These are phyloP conservation scores for Notocelia uddmanniana DNA, from an alignment of 2,888 invertebrate genomes.

Conservation along the genomic window DNA sequence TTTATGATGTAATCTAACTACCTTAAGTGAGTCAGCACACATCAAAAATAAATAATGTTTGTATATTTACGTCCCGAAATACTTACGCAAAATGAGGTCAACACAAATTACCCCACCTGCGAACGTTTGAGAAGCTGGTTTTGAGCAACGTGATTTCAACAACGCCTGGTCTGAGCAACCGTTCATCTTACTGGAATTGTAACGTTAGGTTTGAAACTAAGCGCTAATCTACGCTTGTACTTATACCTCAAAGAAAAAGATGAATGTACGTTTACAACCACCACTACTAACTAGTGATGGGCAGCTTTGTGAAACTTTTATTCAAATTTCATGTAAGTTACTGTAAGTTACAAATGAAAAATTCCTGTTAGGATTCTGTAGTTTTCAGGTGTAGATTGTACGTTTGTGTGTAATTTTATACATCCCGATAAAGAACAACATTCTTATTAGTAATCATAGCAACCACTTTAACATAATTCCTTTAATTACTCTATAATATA, in stretches of 20 bases:
- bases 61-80: constrained; percentile 25
- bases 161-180: not conserved
- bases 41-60: not conserved
- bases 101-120: constrained; percentile 22
- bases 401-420: too few relatives aligned
- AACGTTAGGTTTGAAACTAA: not conserved
- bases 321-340: too few relatives aligned
- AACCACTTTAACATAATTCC: too few relatives aligned
- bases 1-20: not conserved
- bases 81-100: constrained; percentile 26
- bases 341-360: too few relatives aligned
- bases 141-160: constrained; percentile 18
- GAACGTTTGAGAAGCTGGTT: constrained; percentile 10
- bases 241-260: not conserved
- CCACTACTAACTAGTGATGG: too few relatives aligned
- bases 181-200: not conserved
- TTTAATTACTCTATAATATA: too few relatives aligned
- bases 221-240: not conserved
- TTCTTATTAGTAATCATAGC: too few relatives aligned
- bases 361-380: too few relatives aligned
- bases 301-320: too few relatives aligned
- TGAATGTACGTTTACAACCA: not conserved
- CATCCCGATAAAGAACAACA: too few relatives aligned
- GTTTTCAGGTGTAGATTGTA: too few relatives aligned
- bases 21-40: not conserved